Percentiles rank a stretch among this genome's conserved stretches.
phyloP scores from a whole-genome alignment of 2,113 vertebrate genomes.

The Orientallactaga bullata region DNA sequence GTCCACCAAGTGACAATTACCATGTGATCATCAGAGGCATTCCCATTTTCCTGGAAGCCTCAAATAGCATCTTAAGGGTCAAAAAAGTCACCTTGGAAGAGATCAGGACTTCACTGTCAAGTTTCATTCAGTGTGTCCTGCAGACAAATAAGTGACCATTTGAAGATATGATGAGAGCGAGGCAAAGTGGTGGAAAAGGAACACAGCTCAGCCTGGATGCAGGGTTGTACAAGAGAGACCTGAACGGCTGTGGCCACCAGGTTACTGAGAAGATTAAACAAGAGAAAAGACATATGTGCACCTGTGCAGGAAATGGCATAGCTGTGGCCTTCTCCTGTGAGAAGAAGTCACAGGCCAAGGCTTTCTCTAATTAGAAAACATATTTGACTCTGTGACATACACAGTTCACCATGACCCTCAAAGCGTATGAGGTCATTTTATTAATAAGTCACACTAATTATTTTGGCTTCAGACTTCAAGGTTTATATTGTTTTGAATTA shows the following conservation, averaged over 20 bases:
- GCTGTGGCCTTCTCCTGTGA: fast-evolving
- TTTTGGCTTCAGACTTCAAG: background rate
- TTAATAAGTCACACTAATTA: conserved; percentile 54
- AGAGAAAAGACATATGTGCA: fast-evolving
- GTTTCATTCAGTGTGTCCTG: background rate
- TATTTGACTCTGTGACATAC: background rate
- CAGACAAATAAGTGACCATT: background rate
- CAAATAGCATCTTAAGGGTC: fast-evolving
- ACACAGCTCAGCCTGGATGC: background rate
- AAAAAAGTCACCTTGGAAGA: background rate
- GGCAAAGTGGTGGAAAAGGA: background rate
- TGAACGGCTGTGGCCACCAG: background rate
- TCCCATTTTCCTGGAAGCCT: too few species aligned
- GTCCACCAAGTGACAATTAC: background rate
- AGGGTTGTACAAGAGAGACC: background rate
- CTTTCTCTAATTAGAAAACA: background rate
- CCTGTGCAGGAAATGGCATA: background rate
- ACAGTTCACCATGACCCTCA: background rate
- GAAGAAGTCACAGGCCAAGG: background rate
- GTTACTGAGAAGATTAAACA: background rate
- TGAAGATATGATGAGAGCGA: background rate
- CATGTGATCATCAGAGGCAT: background rate
- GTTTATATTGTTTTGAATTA: background rate
- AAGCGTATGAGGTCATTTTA: conserved; percentile 33
- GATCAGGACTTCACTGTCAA: background rate